Evolutionary conservation across 1,140 invertebrate genomes (phyloP).

Genomic region (Teleogryllus occipitalis): DNA sequence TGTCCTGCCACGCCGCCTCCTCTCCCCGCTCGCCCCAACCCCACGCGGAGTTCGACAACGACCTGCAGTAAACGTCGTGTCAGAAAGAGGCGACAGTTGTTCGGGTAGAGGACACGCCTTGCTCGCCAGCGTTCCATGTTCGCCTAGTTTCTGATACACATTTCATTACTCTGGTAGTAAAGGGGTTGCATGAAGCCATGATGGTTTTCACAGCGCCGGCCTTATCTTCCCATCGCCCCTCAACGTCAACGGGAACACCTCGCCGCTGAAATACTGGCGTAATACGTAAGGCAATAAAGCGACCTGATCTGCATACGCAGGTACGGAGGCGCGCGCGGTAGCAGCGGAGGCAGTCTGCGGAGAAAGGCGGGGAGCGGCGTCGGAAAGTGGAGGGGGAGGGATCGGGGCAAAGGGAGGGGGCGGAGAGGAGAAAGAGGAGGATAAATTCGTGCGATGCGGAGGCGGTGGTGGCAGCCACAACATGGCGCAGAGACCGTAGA

Average conservation of each 20-base stretch:
- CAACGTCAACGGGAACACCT: neutral
- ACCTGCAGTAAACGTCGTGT: neutral
- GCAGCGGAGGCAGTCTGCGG: neutral
- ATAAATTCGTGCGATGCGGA: neutral
- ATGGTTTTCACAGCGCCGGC: neutral
- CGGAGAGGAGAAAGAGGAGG: neutral
- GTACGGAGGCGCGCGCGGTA: neutral
- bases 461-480: neutral
- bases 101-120: neutral
- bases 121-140: neutral
- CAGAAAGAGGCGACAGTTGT: neutral
- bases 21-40: too few species aligned
- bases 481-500: neutral
- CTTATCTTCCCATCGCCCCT: slow-evolving; percentile 11
- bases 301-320: neutral
- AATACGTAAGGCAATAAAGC: slow-evolving; percentile 1
- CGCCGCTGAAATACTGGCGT: neutral
- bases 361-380: neutral
- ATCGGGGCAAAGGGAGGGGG: neutral
- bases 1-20: too few species aligned
- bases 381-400: neutral
- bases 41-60: neutral
- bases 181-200: slow-evolving; percentile 3
- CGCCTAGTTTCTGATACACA: slow-evolving; percentile 3
- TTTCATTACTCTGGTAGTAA: neutral